These are phyloP conservation scores for Urocynchramus pylzowi DNA, from an alignment of 2,113 vertebrate genomes.

Conservation along the genomic window DNA sequence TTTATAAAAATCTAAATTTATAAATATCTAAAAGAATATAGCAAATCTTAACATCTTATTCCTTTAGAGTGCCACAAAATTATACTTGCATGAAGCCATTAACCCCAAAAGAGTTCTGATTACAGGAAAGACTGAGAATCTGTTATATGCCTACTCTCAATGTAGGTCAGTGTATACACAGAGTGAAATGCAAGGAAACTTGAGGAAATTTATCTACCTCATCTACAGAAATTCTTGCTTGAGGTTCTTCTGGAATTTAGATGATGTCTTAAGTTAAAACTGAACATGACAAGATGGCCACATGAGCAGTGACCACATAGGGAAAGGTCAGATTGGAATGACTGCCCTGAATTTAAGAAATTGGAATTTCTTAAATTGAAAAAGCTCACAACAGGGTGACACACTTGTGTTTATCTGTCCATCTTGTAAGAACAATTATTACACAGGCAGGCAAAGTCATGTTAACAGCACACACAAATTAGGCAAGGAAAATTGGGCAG, in stretches of 20 bases:
- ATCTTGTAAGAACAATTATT: neutral
- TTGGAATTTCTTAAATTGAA: neutral
- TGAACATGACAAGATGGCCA: neutral
- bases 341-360: neutral
- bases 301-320: neutral
- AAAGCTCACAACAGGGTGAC: neutral
- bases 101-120: neutral
- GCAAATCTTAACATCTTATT: neutral
- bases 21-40: neutral
- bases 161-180: neutral
- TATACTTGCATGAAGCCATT: neutral
- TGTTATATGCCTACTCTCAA: neutral
- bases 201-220: neutral
- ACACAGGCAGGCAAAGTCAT: neutral
- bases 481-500: neutral
- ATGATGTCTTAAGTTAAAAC: neutral
- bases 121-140: neutral
- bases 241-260: neutral
- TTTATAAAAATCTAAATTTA: constrained; percentile 12
- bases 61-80: neutral
- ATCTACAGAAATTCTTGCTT: neutral
- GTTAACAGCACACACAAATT: neutral
- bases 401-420: neutral
- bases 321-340: neutral
- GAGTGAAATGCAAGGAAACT: neutral